Base-by-base conservation (phyloP, 2,888 invertebrate species). In the Machimus rusticus region DNA sequence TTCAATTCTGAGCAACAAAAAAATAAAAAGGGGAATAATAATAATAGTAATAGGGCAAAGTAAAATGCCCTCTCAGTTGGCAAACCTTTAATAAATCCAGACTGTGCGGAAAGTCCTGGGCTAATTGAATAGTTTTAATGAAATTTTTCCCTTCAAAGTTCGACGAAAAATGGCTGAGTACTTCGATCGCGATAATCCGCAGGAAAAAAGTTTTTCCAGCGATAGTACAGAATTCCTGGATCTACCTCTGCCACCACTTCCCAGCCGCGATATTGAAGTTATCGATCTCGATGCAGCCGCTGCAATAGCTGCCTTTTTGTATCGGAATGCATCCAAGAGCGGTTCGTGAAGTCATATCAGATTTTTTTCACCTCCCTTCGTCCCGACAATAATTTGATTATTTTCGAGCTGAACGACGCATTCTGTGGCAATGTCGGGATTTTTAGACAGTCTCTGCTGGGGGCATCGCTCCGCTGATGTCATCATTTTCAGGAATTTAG, bases 141-240 rank as follows among this genome's bases (percentile, higher is more conserved):
- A 66, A 66, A 66, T 66, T 57, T 57, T 19, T 66, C 66, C 12
- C 66, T 66, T 66, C 66, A 66, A 28, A 66, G 66, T 66, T 66
- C 66, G 28, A 8, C 23, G 66, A 66, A 39, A 82, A 82, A 82
- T 82, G 82, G 82, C 55, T 19, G 66, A 82, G 37, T 55, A 82
- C 34, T 66, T 57, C 57, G 82, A 82, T 57, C 19, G 19, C 19
- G 37, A 57, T 78, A 28, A 34, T 57, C 39, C 57, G 1, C 31
- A 34, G 6, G 89, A 89, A 86, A 79, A 87, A 82, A 89, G 89
- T 87, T 84, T 88, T 74, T 89, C 89, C 23, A 89, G 89, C 88
- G 89, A 89, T 84, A 39, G 78, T 23, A 77, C 76, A 31, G 89
- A 89, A 87, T 89, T 89, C 84, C 81, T 89, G 86, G 89, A 89